Percentiles rank a stretch among this genome's conserved stretches.
phyloP scores from a whole-genome alignment of 1,140 invertebrate species.

The Armadillidium nasatum region DNA sequence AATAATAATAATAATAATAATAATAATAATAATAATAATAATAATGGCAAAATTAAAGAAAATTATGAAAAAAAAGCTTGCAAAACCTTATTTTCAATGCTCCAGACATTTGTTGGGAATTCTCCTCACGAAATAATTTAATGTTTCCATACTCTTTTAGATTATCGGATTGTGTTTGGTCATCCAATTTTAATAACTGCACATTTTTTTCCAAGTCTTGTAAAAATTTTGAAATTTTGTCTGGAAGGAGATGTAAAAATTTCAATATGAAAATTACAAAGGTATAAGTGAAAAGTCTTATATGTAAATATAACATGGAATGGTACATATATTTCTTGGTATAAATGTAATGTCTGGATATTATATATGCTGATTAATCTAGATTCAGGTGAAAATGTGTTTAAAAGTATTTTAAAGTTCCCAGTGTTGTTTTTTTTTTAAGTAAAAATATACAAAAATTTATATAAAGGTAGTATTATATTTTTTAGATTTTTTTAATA shows the following conservation, averaged over 20 bases:
- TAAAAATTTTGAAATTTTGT: not conserved
- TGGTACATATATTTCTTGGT: not conserved
- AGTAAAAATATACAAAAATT: not conserved
- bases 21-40: not conserved
- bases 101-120: not conserved
- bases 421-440: not conserved
- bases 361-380: not conserved
- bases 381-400: not conserved
- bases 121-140: not conserved
- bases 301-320: too few species aligned
- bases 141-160: not conserved
- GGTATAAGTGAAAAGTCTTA: not conserved
- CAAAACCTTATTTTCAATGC: slow-evolving; percentile 1
- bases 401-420: not conserved
- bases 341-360: not conserved
- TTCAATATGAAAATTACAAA: not conserved
- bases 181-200: too few species aligned
- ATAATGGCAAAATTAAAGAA: not conserved
- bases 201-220: not conserved
- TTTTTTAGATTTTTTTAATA: not conserved
- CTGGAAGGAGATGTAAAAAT: not conserved
- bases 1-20: too few species aligned
- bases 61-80: not conserved
- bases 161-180: too few species aligned
- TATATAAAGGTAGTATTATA: not conserved